Base-by-base conservation (phyloP, 1,140 invertebrate genomes). In the Trinorchestia longiramus region DNA sequence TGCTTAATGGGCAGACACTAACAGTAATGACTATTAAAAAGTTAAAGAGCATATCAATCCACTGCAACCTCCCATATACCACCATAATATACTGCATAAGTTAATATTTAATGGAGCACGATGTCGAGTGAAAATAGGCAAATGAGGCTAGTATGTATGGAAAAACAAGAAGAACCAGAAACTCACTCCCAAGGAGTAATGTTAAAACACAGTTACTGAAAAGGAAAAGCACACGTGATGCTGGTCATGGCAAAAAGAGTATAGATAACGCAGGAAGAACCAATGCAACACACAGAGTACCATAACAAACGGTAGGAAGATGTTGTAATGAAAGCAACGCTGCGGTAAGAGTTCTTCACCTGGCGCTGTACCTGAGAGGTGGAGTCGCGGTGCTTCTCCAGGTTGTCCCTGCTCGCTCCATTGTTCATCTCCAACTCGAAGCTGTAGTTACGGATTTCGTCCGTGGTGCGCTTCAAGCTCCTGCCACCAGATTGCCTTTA, bases 401-500 rank as follows among this genome's bases (percentile, higher is more conserved):
- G 95, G 95, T 96, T 96, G 97, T 97, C 97, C 97, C 97, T 88
- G 97, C 97, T 95, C 41, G 92, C 92, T 43, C 95, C 96, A 57
- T 96, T 97, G 96, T 97, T 97, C 62, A 97, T 96, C 96, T 97
- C 97, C 40, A 97, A 77, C 97, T 98, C 98, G 97, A 98, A 98
- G 97, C 98, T 98, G 97, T 99, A 99, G 97, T 98, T 99, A 97
- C 99, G 98, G 97, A 99, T 99, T 97, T 99, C 99, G 42, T 98
- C 99, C 3, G 99, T 99, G 87, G 99, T 99, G 97, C 98, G 98
- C 96, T 98, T 98, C 95, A 99, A 98, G 96, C 98, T 99, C 97
- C 98, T 98, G 97, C 98, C 98, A 90, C 8, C 19, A 53, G 47
- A 77, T 11, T 1, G 28, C 15, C 47, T 3, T 77, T 23, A 77